Conservation (phyloP, 2,888 invertebrate species). For the Drosophila testacea region DNA sequence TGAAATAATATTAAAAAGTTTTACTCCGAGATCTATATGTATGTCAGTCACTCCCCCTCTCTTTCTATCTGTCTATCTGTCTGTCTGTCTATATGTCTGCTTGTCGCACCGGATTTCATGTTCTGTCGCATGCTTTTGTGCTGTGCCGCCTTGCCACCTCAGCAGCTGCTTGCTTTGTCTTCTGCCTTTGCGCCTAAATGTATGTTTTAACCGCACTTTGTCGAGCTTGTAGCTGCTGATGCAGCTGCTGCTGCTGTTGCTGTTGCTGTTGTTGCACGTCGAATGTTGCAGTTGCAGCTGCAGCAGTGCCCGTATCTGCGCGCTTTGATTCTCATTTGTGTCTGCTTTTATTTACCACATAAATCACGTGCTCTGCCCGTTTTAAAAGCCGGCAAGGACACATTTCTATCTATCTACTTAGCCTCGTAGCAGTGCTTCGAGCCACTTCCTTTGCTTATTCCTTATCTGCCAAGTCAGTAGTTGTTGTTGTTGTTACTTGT, state of each 20-base stretch:
- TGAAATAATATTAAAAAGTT: constrained; percentile 83
- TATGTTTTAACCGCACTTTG: constrained; percentile 57
- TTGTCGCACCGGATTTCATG: constrained; percentile 50
- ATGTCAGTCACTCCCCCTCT: constrained; percentile 14
- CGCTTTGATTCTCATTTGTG: constrained; percentile 70
- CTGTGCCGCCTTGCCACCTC: constrained; percentile 20
- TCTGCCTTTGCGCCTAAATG: constrained; percentile 39
- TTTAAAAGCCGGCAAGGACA: constrained; percentile 54
- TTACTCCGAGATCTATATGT: constrained; percentile 59
- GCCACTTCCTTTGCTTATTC: constrained; percentile 64
- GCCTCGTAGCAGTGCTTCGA: constrained; percentile 48
- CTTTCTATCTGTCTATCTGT: constrained; percentile 8
- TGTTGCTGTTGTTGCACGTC: constrained; percentile 16
- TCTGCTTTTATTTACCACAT: constrained; percentile 80
- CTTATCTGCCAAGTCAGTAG: constrained; percentile 50
- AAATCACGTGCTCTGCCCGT: constrained; percentile 70
- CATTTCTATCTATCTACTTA: constrained; percentile 73
- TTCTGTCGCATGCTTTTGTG: constrained; percentile 53
- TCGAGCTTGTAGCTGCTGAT: constrained; percentile 29
- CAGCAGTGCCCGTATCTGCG: constrained; percentile 56
- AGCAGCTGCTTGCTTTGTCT: constrained; percentile 40
- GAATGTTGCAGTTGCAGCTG: constrained; percentile 16
- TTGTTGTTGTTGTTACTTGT: constrained; percentile 32
- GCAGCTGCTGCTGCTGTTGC: constrained; percentile 12
- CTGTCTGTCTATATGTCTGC: constrained; percentile 7